Percentiles rank a stretch among this genome's conserved stretches.
Conservation (phyloP, 2,888 invertebrate genomes). For the Apocheima hispidaria region DNA sequence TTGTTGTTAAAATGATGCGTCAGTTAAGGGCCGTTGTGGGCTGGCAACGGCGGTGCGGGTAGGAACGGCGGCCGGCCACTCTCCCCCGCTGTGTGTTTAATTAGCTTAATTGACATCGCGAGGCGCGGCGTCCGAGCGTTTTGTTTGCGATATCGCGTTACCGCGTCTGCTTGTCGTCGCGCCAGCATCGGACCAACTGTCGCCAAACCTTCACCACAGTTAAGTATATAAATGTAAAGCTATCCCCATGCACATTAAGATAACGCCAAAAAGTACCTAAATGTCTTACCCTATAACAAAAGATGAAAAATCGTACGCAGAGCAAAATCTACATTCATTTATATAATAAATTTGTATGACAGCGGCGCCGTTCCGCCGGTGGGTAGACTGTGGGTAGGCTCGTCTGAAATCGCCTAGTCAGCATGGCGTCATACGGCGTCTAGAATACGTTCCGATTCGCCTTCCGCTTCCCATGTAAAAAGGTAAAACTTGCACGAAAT, state of each 20-base stretch:
- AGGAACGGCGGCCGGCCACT: constrained; percentile 59
- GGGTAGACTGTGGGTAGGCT: constrained; percentile 49
- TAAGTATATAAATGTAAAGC: constrained; percentile 1
- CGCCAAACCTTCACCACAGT: constrained; percentile 7
- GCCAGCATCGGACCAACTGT: constrained; percentile 49
- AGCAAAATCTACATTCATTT: constrained; percentile 37
- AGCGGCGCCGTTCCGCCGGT: constrained; percentile 55
- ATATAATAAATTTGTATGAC: constrained; percentile 48
- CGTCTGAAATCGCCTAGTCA: constrained; percentile 64
- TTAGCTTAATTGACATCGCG: constrained; percentile 86
- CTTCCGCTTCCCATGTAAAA: constrained; percentile 69
- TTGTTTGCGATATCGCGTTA: constrained; percentile 84
- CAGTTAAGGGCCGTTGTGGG: constrained; percentile 69
- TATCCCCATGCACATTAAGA: not conserved
- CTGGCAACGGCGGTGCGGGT: constrained; percentile 53
- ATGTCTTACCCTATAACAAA: constrained; percentile 11
- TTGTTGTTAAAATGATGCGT: constrained; percentile 77
- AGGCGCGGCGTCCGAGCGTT: constrained; percentile 84
- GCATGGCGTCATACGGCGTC: constrained; percentile 70
- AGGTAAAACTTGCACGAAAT: constrained; percentile 73
- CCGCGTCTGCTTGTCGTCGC: constrained; percentile 60
- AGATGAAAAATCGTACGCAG: constrained; percentile 14
- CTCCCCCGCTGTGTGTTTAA: constrained; percentile 81
- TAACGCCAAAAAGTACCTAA: not conserved
- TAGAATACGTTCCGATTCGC: constrained; percentile 67